Conservation (phyloP, 2,113 vertebrate genomes). For the Otolemur garnettii region DNA sequence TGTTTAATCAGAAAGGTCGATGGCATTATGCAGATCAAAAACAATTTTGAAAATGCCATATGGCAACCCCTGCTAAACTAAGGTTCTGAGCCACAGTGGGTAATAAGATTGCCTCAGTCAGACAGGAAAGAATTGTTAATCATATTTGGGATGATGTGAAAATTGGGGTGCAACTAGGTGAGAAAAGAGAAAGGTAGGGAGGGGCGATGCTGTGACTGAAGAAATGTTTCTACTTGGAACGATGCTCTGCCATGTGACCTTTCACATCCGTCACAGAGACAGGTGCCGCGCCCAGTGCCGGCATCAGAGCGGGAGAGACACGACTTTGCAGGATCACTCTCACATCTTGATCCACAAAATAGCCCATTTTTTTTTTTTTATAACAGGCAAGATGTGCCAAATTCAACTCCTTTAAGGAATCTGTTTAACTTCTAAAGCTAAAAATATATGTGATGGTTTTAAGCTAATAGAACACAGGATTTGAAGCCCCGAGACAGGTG, state of each 20-base stretch:
- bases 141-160: neutral
- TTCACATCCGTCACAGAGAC: neutral
- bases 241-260: neutral
- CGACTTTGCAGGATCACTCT: neutral
- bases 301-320: neutral
- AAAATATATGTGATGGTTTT: neutral
- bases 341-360: neutral
- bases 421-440: constrained; percentile 23
- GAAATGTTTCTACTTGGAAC: neutral
- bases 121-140: neutral
- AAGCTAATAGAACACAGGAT: neutral
- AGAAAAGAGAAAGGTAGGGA: neutral
- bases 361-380: neutral
- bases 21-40: constrained; percentile 64
- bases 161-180: neutral
- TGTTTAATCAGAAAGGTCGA: constrained; percentile 51
- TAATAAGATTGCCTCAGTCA: neutral
- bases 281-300: neutral
- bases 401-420: neutral
- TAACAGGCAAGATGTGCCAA: neutral
- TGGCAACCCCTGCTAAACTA: constrained; percentile 47
- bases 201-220: neutral
- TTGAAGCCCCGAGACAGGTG: neutral
- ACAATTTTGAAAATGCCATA: constrained; percentile 66
- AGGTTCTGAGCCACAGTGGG: constrained; percentile 14